phyloP scores from a whole-genome alignment of 2,113 vertebrate genomes.

The Silurus meridionalis region DNA sequence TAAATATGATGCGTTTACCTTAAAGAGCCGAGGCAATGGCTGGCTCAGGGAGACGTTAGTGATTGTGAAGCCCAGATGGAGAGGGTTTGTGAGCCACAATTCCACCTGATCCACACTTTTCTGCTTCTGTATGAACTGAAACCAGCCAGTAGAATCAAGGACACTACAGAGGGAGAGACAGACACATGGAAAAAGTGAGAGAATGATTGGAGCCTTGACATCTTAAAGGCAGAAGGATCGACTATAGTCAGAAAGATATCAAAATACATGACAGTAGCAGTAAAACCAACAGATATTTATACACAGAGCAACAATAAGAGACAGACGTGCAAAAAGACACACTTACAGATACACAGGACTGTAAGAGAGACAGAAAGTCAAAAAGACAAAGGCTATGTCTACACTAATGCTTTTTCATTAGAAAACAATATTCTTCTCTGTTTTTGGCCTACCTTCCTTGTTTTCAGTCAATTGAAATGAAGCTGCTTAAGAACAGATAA shows the following conservation, averaged over 20 bases:
- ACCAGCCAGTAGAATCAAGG: constrained; percentile 66
- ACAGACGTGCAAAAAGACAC: neutral
- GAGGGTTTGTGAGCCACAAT: constrained; percentile 85
- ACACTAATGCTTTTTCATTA: too few species aligned
- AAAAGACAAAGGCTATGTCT: neutral
- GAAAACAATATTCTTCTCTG: too few species aligned
- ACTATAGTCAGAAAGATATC: neutral
- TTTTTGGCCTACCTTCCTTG: too few species aligned
- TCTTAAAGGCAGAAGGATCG: neutral
- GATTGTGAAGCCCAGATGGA: constrained; percentile 75
- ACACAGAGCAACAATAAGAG: neutral
- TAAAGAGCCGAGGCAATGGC: constrained; percentile 75
- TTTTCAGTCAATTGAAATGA: too few species aligned
- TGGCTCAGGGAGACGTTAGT: constrained; percentile 77
- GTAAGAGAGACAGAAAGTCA: neutral
- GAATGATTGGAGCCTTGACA: neutral
- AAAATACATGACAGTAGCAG: too few species aligned
- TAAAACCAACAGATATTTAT: too few species aligned
- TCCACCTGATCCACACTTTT: constrained; percentile 79
- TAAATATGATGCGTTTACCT: constrained; percentile 68
- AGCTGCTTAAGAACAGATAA: too few species aligned
- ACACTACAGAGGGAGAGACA: constrained; percentile 65
- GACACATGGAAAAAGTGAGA: neutral
- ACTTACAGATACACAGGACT: constrained; percentile 44
- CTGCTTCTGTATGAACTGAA: constrained; percentile 76